These are phyloP conservation scores for Limnephilus auricula DNA, from an alignment of 2,888 invertebrate species.

Conservation along the genomic window DNA sequence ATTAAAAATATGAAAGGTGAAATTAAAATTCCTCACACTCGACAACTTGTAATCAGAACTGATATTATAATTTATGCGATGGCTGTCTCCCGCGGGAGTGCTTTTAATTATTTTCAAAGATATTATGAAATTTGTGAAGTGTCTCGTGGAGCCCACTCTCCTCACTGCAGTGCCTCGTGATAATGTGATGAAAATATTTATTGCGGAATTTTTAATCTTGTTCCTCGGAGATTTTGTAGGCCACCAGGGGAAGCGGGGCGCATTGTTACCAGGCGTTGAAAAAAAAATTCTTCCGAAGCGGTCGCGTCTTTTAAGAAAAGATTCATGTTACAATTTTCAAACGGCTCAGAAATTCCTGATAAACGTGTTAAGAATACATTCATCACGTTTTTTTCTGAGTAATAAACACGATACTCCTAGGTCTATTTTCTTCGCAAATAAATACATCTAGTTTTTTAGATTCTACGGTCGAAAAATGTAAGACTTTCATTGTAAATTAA, in stretches of 20 bases:
- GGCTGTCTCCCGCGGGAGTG: conserved; percentile 11
- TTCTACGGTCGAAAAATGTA: background rate
- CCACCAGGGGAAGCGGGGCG: background rate
- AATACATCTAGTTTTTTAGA: background rate
- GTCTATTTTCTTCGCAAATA: background rate
- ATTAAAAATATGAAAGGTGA: conserved; percentile 35
- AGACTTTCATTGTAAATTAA: background rate
- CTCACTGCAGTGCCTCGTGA: conserved; percentile 42
- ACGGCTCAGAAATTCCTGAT: conserved; percentile 42
- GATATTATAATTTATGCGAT: conserved; percentile 47
- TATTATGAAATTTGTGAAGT: conserved; percentile 46
- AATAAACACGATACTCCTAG: background rate
- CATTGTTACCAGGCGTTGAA: conserved; percentile 33
- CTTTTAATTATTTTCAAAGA: conserved; percentile 48
- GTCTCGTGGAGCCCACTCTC: conserved; percentile 46
- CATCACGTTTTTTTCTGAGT: conserved; percentile 1
- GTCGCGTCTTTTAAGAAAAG: conserved; percentile 34
- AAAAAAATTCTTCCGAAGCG: conserved; percentile 13
- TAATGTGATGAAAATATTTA: conserved; percentile 59
- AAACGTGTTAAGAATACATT: conserved; percentile 29
- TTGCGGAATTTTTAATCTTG: conserved; percentile 62
- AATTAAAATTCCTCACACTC: conserved; percentile 41
- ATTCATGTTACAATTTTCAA: conserved; percentile 59
- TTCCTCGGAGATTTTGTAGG: conserved; percentile 55
- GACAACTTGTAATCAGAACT: conserved; percentile 32